Base-by-base conservation (phyloP, 2,113 vertebrate genomes). In the Casuarius casuarius region DNA sequence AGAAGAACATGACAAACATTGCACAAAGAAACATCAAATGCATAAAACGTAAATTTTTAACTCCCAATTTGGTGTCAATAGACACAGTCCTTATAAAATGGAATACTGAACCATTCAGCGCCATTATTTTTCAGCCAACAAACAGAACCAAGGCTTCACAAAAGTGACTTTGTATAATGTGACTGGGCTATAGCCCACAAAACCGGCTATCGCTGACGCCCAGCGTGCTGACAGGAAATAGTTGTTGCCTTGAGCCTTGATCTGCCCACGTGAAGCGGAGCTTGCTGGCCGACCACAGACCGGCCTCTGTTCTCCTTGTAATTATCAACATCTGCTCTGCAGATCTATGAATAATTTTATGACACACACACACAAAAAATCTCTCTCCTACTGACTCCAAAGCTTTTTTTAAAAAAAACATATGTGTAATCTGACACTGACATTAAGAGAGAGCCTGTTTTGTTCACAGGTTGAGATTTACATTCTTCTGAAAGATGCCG, bases 321-420 rank as follows among this genome's bases (percentile, higher is more conserved):
- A 97, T 94, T 93, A 94, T 96, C 97, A 96, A 95, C 97, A 97
- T 96, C 97, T 97, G 97, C 96, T 96, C 58, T 25, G 88, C 95
- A 98, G 93, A 98, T 93, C 95, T 91, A 96, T 82, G 91, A 95
- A 96, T 95, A 94, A 96, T 92, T 96, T 95, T 92, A 95, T 94
- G 75, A 92, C 81, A 92, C 74, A 72, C 23, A 75, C 20, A 22
- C 38, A 38, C 38, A 28, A 46, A 73, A 87, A 78, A 85, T 58
- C 72, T 52, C 83, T 84, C 87, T 72, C 79, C 94, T 90, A 85
- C 56, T 31, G 78, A 90, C 90, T 92, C 95, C 81, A 84, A 87
- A 94, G 81, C 28, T 48, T 23, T n/a, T 44, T 81, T 84, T 54
- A 81, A 59, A 28, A 54, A 54, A 59, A 88, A 83, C 1, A 31